These are phyloP conservation scores for Forbesichthys agassizii DNA, from an alignment of 2,113 vertebrate species.

Conservation along the genomic window DNA sequence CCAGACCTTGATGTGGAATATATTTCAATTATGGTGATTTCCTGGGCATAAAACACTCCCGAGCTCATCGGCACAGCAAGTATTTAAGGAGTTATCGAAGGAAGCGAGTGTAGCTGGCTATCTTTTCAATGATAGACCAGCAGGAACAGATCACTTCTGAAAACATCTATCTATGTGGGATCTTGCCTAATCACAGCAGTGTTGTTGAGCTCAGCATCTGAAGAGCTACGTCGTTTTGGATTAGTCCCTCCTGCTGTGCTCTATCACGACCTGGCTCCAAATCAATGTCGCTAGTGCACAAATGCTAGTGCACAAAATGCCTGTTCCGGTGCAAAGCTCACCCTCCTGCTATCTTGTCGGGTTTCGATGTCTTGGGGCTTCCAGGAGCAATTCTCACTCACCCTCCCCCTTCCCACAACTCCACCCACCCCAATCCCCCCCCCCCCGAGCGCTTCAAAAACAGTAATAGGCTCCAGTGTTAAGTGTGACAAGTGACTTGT, in stretches of 20 bases:
- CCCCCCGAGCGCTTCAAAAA: too few species aligned
- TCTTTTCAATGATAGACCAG: conserved; percentile 48
- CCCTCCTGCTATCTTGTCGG: conserved; percentile 47
- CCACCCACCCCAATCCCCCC: too few species aligned
- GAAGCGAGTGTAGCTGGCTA: conserved; percentile 19
- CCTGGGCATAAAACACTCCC: conserved; percentile 28
- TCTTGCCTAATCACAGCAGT: conserved; percentile 70
- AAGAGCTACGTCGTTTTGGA: conserved; percentile 69
- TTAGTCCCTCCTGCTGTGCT: conserved; percentile 71
- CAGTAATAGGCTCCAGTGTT: background rate
- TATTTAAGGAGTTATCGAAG: conserved; percentile 42
- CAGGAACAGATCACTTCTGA: conserved; percentile 62
- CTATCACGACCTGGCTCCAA: conserved; percentile 64
- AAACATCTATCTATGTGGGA: conserved; percentile 71
- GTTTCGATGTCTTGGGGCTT: conserved; percentile 47
- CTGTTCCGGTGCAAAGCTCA: conserved; percentile 22
- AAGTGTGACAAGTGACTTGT: conserved; percentile 8
- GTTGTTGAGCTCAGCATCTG: conserved; percentile 68
- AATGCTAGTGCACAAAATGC: conserved; percentile 21
- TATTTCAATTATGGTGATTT: conserved; percentile 34
- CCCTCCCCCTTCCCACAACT: too few species aligned
- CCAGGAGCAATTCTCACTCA: conserved; percentile 23
- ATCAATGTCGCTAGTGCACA: conserved; percentile 55
- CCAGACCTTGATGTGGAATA: conserved; percentile 3
- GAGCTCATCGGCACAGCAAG: conserved; percentile 42